Evolutionary conservation across 2,888 invertebrate species (phyloP).

Genomic region (Leptinotarsa rubiginosa): DNA sequence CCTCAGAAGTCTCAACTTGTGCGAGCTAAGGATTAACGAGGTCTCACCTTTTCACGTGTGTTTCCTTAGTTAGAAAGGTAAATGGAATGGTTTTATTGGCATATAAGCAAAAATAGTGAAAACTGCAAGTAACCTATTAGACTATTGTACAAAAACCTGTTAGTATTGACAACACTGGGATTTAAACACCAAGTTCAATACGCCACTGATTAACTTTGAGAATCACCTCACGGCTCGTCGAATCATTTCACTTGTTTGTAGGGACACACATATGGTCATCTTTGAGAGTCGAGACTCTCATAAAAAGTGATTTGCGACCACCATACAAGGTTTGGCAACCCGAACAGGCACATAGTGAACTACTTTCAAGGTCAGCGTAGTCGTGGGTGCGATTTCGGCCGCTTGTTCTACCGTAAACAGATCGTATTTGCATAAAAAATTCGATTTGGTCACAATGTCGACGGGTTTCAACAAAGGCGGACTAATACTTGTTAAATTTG

Average conservation of each 20-base stretch:
- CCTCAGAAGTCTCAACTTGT: too few relatives aligned
- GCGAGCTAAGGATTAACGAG: too few relatives aligned
- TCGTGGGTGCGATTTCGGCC: slow-evolving; percentile 52
- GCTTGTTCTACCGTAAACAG: slow-evolving; percentile 33
- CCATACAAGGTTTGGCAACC: slow-evolving; percentile 57
- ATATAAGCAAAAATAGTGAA: too few relatives aligned
- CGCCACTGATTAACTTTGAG: slow-evolving; percentile 27
- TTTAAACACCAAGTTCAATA: not conserved
- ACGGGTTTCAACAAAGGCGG: slow-evolving; percentile 31
- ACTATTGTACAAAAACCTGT: too few relatives aligned
- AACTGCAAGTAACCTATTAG: too few relatives aligned
- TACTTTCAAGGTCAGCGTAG: slow-evolving; percentile 50
- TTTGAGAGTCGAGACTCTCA: slow-evolving; percentile 49
- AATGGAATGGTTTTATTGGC: too few relatives aligned
- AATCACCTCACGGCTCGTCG: slow-evolving; percentile 51
- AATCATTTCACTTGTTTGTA: slow-evolving; percentile 51
- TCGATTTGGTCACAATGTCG: slow-evolving; percentile 34
- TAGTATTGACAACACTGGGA: too few relatives aligned
- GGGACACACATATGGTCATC: slow-evolving; percentile 52
- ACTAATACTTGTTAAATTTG: slow-evolving; percentile 26
- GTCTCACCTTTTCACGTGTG: too few relatives aligned
- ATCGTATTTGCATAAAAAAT: slow-evolving; percentile 33
- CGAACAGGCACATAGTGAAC: slow-evolving; percentile 49
- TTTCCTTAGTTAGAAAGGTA: too few relatives aligned
- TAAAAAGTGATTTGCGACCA: slow-evolving; percentile 57